Evolutionary conservation across 1,140 invertebrate genomes (phyloP).

Genomic region (Chelonus insularis): DNA sequence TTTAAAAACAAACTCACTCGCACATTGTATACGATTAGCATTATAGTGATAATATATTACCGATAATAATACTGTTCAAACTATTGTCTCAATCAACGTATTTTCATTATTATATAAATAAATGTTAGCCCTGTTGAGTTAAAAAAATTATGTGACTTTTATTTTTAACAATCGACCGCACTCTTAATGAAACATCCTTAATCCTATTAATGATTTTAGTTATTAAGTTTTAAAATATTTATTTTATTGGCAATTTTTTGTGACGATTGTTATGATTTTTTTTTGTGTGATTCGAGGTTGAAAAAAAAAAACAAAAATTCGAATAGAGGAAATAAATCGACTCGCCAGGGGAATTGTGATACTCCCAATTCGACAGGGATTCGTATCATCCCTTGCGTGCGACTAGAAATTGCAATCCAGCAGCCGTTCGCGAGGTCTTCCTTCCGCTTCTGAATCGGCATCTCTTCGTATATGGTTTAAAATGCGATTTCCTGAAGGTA

Average conservation of each 20-base stretch:
- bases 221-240: not conserved
- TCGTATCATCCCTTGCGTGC: not conserved
- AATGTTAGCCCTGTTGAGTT: slow-evolving; percentile 63
- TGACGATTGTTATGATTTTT: not conserved
- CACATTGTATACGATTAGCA: slow-evolving; percentile 62
- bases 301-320: not conserved
- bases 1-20: slow-evolving; percentile 43
- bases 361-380: not conserved
- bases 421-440: not conserved
- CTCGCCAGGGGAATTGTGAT: not conserved
- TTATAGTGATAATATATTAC: slow-evolving; percentile 62
- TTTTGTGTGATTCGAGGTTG: not conserved
- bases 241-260: too few species aligned
- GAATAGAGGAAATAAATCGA: slow-evolving; percentile 11
- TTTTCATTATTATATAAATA: slow-evolving; percentile 60
- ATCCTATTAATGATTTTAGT: not conserved
- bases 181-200: slow-evolving; percentile 7
- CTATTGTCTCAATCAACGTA: slow-evolving; percentile 62
- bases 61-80: slow-evolving; percentile 61
- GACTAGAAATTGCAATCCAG: slow-evolving; percentile 1
- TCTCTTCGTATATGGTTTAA: too few species aligned
- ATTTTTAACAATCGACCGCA: slow-evolving; percentile 18
- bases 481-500: slow-evolving; percentile 10
- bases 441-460: slow-evolving; percentile 2
- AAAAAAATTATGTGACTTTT: too few species aligned